Conservation (phyloP, 2,888 invertebrate species). For the Stenotaenia linearis region DNA sequence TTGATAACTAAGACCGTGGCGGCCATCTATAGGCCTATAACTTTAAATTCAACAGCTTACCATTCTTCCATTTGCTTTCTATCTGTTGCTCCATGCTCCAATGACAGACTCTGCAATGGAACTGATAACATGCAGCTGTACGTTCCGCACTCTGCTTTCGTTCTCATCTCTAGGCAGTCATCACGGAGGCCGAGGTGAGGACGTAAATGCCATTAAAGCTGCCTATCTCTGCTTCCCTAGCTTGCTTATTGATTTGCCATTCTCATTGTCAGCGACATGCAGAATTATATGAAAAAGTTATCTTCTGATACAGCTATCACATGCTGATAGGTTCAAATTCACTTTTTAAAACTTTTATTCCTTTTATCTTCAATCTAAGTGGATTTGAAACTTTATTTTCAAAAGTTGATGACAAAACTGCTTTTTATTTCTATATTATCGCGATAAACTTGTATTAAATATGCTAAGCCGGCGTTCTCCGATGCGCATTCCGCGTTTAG, state of each 20-base stretch:
- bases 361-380: background rate
- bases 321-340: constrained; percentile 17
- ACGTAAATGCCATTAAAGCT: constrained; percentile 26
- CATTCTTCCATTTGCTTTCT: constrained; percentile 26
- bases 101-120: constrained; percentile 26
- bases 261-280: constrained; percentile 16
- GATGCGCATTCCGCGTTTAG: too few relatives aligned
- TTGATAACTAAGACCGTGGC: constrained; percentile 1
- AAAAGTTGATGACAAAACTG: background rate
- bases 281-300: constrained; percentile 26
- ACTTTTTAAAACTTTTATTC: constrained; percentile 11
- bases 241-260: constrained; percentile 26
- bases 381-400: constrained; percentile 1
- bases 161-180: constrained; percentile 26
- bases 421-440: background rate
- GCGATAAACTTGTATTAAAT: background rate
- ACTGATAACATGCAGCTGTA: constrained; percentile 26
- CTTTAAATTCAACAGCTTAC: constrained; percentile 26
- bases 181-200: constrained; percentile 26
- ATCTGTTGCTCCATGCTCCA: constrained; percentile 26
- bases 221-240: constrained; percentile 17
- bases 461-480: background rate
- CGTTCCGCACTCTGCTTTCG: constrained; percentile 7
- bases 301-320: constrained; percentile 23
- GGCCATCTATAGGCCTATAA: background rate